Base-by-base conservation (phyloP, 2,797 vertebrate genomes). In the Manis pentadactyla region DNA sequence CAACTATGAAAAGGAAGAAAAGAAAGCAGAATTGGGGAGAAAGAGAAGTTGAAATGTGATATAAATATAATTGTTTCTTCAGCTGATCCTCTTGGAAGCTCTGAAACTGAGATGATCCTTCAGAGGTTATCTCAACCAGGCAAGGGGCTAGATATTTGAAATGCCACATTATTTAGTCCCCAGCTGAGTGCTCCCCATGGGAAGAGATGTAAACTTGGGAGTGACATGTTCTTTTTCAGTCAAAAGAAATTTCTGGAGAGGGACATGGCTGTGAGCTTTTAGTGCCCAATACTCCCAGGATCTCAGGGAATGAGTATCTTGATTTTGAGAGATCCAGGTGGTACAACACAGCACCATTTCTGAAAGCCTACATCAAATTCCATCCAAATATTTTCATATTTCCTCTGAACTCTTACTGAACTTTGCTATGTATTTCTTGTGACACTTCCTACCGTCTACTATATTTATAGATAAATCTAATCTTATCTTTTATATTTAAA, bases 401-500 rank as follows among this genome's bases (percentile, higher is more conserved):
- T 21, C 27, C n/a, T 94, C 25, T 81, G 42, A 94, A 66, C 15
- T 31, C 11, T 81, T 49, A 71, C 23, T 81, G 55, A 91, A 87
- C 14, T 87, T 74, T 78, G 42, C 25, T 87, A 18, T 82, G 57
- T 14, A 71, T 87, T 84, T 87, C 63, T 87, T 49, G 37, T 37
- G 51, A 87, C 15, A 81, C 21, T 55, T 73, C 49, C 27, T 89
- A 27, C 61, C 29, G 57, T 63, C n/a, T 59, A 57, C 19, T 82
- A 25, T 64, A 90, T 79, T 87, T 92, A 87, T 25, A 92, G 3
- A 73, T 81, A 83, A 87, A 55, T 79, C 15, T 75, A 84, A 42
- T 78, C 21, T 74, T 93, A 86, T 39, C 37, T 31, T 74, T 93
- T 68, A 66, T 57, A 84, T 66, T 95, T 94, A 55, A 97, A 81